A percentile compares a stretch with the other conserved stretches of the same genome.
Evolutionary conservation across 2,888 invertebrate species (phyloP).

Genomic region (Hyposoter didymator): DNA sequence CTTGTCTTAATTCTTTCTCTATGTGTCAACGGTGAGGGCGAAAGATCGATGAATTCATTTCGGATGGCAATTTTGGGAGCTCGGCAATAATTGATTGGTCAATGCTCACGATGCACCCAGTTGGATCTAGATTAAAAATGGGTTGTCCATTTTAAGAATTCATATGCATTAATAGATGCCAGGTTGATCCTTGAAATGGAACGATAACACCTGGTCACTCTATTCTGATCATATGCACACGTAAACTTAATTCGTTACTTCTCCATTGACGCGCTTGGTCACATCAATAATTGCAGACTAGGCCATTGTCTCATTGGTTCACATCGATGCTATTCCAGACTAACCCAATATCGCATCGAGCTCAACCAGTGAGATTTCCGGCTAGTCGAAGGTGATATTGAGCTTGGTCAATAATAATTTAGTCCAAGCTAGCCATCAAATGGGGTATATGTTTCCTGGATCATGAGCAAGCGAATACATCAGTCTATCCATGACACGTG

Average conservation of each 20-base stretch:
- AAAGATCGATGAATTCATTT: background rate
- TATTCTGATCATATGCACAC: background rate
- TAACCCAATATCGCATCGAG: background rate
- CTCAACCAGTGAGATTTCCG: background rate
- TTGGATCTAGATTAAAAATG: background rate
- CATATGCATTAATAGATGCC: background rate
- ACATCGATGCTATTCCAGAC: background rate
- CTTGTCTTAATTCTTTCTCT: conserved; percentile 15
- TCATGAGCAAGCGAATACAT: background rate
- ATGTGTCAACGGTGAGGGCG: background rate
- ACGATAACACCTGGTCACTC: background rate
- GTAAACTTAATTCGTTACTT: background rate
- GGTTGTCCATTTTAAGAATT: background rate
- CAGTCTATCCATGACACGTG: background rate
- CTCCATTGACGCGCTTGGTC: background rate
- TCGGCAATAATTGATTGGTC: background rate
- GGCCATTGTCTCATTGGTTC: background rate
- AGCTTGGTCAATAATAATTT: background rate
- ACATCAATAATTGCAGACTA: background rate
- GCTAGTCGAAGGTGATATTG: background rate
- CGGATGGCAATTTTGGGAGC: background rate
- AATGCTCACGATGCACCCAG: background rate
- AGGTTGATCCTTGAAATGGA: background rate
- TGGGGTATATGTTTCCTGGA: background rate
- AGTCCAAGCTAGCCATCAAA: background rate